These are phyloP conservation scores for Tachysurus fulvidraco DNA, from an alignment of 2,113 vertebrate genomes.

Conservation along the genomic window DNA sequence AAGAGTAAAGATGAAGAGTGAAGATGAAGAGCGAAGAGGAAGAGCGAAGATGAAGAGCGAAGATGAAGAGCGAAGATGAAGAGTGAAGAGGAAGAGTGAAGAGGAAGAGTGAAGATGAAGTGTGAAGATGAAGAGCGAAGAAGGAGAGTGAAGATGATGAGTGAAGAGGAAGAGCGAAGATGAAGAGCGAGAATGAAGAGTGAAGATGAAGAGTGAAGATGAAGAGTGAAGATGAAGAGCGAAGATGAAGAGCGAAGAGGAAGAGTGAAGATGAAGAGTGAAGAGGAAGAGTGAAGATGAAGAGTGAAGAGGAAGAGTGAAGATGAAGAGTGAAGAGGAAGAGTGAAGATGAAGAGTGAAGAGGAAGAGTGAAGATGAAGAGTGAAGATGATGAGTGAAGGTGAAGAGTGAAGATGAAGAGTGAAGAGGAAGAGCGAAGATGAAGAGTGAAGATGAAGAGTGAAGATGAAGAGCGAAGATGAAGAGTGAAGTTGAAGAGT, in stretches of 20 bases:
- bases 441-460: neutral
- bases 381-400: neutral
- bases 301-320: neutral
- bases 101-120: neutral
- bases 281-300: neutral
- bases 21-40: neutral
- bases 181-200: neutral
- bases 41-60: no score
- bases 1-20: neutral
- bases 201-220: neutral
- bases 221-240: neutral
- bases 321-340: neutral
- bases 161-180: neutral
- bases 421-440: neutral
- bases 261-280: neutral
- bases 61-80: no score
- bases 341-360: neutral
- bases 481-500: neutral
- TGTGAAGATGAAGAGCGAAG: neutral
- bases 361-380: neutral
- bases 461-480: neutral
- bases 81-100: neutral
- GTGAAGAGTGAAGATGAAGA: neutral
- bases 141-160: neutral
- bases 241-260: neutral